These are phyloP conservation scores for Anisognathus igniventris DNA, from an alignment of 2,797 vertebrate genomes.

Conservation along the genomic window DNA sequence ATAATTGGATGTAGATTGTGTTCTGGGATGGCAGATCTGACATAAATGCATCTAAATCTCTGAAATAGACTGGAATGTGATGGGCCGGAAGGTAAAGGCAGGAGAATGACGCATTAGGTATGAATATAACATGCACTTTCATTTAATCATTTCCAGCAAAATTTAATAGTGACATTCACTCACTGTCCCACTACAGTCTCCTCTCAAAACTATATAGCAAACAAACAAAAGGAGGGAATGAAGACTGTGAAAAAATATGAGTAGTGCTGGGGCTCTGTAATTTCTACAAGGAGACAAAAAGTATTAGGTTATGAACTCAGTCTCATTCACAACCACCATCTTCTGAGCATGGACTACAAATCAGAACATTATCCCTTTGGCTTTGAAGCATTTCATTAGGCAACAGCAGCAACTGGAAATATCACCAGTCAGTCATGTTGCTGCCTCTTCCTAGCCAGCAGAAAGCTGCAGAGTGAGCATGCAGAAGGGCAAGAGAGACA, in stretches of 20 bases:
- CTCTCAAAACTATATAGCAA: background rate
- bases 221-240: background rate
- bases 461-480: background rate
- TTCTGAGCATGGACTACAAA: background rate
- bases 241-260: background rate
- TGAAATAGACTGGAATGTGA: constrained; percentile 55
- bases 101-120: constrained; percentile 61
- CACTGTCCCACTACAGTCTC: background rate
- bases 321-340: background rate
- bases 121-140: constrained; percentile 56
- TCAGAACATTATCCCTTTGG: background rate
- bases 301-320: background rate
- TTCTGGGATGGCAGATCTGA: constrained; percentile 28
- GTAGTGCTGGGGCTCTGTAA: background rate
- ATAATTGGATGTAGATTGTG: constrained; percentile 58
- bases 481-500: background rate
- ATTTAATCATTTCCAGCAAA: constrained; percentile 59
- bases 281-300: background rate
- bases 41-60: constrained; percentile 62
- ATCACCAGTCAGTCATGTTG: background rate
- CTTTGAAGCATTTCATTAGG: background rate
- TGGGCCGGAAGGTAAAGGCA: constrained; percentile 38
- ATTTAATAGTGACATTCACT: constrained; percentile 36
- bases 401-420: background rate
- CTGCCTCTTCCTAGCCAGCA: fast-evolving